phyloP scores from a whole-genome alignment of 2,888 invertebrate genomes.

The Euzophera pinguis region DNA sequence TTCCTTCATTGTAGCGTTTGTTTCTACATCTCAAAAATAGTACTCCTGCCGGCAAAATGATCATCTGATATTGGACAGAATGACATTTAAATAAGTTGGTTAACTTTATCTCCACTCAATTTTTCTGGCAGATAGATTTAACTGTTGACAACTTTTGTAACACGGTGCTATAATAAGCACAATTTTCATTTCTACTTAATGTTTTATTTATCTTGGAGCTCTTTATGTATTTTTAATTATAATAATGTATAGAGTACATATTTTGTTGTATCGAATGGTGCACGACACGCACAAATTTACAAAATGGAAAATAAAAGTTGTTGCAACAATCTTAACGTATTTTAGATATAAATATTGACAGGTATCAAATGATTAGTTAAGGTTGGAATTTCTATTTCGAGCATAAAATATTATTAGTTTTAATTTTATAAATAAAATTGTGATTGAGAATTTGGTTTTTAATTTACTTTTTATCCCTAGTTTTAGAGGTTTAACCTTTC shows the following conservation, averaged over 20 bases:
- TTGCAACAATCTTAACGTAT: conserved; percentile 19
- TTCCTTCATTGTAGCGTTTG: too few species aligned
- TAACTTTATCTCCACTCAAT: too few species aligned
- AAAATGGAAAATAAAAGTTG: conserved; percentile 16
- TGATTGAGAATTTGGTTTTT: conserved; percentile 8
- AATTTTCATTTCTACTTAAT: too few species aligned
- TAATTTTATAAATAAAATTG: conserved; percentile 20
- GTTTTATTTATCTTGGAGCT: not conserved
- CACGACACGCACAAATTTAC: conserved; percentile 10
- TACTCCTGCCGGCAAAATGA: too few species aligned
- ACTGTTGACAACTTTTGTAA: too few species aligned
- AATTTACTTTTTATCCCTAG: not conserved
- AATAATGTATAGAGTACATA: conserved; percentile 3
- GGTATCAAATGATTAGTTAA: conserved; percentile 21
- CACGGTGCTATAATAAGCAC: too few species aligned
- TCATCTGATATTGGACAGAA: too few species aligned
- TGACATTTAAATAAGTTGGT: too few species aligned
- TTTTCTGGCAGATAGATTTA: too few species aligned
- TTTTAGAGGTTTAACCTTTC: too few species aligned
- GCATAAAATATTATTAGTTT: conserved; percentile 26
- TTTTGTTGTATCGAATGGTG: conserved; percentile 7
- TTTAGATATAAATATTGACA: conserved; percentile 16
- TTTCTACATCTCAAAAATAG: too few species aligned
- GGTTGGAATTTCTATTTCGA: conserved; percentile 31
- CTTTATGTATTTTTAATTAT: not conserved